These are phyloP conservation scores for Calliopsis andreniformis DNA, from an alignment of 1,140 invertebrate genomes.

Conservation along the genomic window DNA sequence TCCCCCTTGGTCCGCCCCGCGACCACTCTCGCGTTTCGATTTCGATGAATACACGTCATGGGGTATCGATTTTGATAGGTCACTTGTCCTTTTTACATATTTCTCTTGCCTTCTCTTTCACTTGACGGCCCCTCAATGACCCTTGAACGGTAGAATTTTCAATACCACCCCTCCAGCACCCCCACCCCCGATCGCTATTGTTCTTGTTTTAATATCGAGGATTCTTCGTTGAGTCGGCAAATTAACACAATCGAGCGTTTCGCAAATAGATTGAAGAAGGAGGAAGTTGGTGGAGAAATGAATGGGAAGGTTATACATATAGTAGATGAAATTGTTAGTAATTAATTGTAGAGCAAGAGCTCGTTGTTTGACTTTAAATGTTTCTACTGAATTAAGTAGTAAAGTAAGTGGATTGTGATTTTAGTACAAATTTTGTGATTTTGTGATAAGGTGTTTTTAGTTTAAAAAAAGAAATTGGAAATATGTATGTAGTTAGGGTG, in stretches of 20 bases:
- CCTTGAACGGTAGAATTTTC: slow-evolving; percentile 1
- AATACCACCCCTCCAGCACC: not conserved
- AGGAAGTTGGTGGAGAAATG: not conserved
- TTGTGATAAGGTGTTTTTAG: no score
- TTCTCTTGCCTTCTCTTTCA: slow-evolving; percentile 8
- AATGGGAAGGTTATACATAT: not conserved
- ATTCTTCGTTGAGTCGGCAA: not conserved
- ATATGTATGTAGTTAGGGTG: no score
- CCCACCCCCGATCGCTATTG: not conserved
- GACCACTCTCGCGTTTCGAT: slow-evolving; percentile 29
- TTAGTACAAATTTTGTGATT: no score
- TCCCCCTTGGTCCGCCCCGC: slow-evolving; percentile 4
- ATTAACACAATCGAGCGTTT: not conserved
- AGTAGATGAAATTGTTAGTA: no score
- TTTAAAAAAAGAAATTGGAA: no score
- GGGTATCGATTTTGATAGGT: slow-evolving; percentile 53
- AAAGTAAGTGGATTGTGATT: no score
- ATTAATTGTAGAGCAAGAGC: no score
- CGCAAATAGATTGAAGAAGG: no score
- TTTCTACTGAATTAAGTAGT: no score
- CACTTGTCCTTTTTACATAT: slow-evolving; percentile 47
- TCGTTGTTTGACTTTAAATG: no score
- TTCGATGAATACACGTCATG: slow-evolving; percentile 46
- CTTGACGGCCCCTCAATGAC: slow-evolving; percentile 1
- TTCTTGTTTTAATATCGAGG: not conserved